Conservation (phyloP, 1,140 invertebrate species). For the Drosophila takahashii region DNA sequence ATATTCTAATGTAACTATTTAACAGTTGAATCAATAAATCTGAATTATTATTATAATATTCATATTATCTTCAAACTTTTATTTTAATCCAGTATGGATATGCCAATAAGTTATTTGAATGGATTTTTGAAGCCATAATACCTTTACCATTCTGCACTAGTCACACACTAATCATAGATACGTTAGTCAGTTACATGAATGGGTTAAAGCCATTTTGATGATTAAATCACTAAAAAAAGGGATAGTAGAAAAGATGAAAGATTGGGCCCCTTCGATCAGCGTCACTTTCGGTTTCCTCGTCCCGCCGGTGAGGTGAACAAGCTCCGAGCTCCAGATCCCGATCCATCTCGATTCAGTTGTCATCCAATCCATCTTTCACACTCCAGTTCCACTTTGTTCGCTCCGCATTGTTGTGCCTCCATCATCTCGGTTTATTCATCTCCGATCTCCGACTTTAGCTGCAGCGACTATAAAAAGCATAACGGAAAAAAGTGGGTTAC, state of each 20-base stretch:
- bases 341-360: constrained; percentile 37
- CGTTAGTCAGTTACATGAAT: constrained; percentile 1
- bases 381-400: constrained; percentile 55
- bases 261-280: constrained; percentile 15
- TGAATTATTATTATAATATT: no score
- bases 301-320: no score
- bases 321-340: constrained; percentile 11
- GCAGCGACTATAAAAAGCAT: constrained; percentile 62
- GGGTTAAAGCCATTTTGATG: neutral
- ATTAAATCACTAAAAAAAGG: neutral
- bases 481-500: constrained; percentile 80
- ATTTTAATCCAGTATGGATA: no score
- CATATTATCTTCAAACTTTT: no score
- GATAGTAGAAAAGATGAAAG: constrained; percentile 3
- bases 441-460: constrained; percentile 24
- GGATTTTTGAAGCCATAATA: no score
- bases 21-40: no score
- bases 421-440: constrained; percentile 10
- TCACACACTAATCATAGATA: neutral
- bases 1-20: no score
- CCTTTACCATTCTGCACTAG: no score
- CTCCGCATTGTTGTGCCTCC: constrained; percentile 51
- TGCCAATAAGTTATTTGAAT: no score
- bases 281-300: constrained; percentile 10
- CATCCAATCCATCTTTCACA: constrained; percentile 70